phyloP scores from a whole-genome alignment of 2,888 invertebrate genomes.

The Candidula unifasciata region DNA sequence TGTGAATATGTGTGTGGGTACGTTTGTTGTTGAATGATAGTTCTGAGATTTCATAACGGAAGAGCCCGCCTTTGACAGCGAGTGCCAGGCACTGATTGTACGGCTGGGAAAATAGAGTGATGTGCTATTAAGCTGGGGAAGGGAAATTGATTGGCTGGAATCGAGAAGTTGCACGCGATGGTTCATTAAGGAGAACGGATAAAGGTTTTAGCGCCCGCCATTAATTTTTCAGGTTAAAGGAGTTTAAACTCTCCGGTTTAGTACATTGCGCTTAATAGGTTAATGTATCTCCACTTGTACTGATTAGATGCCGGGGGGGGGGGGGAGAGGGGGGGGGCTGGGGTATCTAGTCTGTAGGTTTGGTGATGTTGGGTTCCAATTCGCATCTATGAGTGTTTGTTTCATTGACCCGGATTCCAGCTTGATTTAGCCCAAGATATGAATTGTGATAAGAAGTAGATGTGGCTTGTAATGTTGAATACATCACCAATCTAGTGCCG shows the following conservation, averaged over 20 bases:
- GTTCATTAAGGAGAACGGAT: conserved; percentile 44
- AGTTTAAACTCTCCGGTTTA: neutral
- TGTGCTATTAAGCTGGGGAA: conserved; percentile 41
- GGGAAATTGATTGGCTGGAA: conserved; percentile 41
- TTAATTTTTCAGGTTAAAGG: neutral
- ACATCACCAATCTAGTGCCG: too few relatives aligned
- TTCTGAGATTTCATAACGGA: neutral
- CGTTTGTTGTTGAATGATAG: neutral
- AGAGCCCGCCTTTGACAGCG: conserved; percentile 38
- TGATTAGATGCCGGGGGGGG: too few relatives aligned
- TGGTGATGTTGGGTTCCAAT: too few relatives aligned
- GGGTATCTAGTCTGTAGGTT: too few relatives aligned
- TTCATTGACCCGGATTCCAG: too few relatives aligned
- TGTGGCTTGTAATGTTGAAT: too few relatives aligned
- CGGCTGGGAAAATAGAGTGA: conserved; percentile 31
- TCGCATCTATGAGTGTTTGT: too few relatives aligned
- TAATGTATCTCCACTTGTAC: neutral
- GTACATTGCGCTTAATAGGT: neutral
- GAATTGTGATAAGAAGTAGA: too few relatives aligned
- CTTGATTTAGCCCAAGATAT: too few relatives aligned
- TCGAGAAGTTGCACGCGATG: conserved; percentile 42
- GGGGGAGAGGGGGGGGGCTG: too few relatives aligned
- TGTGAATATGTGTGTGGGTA: too few relatives aligned
- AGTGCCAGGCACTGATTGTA: conserved; percentile 41
- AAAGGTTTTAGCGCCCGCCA: conserved; percentile 32